Conservation (phyloP, 2,113 vertebrate species). For the Stegostoma tigrinum region DNA sequence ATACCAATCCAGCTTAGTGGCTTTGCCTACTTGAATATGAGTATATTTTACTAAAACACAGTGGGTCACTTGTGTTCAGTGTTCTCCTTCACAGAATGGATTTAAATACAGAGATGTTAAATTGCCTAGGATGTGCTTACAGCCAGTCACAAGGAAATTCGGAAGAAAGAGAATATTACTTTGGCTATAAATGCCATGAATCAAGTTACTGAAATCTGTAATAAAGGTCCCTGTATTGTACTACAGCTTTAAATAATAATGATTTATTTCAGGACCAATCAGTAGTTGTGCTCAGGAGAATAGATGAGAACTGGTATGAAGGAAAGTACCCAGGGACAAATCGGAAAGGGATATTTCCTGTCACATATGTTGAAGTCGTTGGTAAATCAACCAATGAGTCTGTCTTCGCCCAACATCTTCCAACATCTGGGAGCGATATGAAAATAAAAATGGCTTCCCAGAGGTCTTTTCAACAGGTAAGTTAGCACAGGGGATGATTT, state of each 20-base stretch:
- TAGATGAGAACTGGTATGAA: constrained; percentile 33
- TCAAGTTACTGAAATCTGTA: neutral
- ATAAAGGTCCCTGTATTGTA: neutral
- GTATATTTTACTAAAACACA: neutral
- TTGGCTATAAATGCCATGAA: neutral
- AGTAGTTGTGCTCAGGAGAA: constrained; percentile 10
- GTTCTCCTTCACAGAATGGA: neutral
- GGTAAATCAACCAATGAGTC: neutral
- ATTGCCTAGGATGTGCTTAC: neutral
- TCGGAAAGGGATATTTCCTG: constrained; percentile 34
- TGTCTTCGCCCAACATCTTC: neutral
- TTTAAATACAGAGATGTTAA: neutral
- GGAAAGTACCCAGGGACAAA: constrained; percentile 3
- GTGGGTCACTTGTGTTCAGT: neutral
- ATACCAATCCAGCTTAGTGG: neutral
- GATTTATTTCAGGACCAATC: constrained; percentile 13
- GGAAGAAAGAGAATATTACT: neutral
- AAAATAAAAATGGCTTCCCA: neutral
- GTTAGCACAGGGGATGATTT: neutral
- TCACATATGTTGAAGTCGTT: constrained; percentile 31
- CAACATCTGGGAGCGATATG: constrained; percentile 12
- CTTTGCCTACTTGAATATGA: neutral
- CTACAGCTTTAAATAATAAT: neutral
- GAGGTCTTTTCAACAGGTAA: constrained; percentile 23
- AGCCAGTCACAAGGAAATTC: neutral